phyloP scores from a whole-genome alignment of 2,888 invertebrate species.

The Cerceris rybyensis region DNA sequence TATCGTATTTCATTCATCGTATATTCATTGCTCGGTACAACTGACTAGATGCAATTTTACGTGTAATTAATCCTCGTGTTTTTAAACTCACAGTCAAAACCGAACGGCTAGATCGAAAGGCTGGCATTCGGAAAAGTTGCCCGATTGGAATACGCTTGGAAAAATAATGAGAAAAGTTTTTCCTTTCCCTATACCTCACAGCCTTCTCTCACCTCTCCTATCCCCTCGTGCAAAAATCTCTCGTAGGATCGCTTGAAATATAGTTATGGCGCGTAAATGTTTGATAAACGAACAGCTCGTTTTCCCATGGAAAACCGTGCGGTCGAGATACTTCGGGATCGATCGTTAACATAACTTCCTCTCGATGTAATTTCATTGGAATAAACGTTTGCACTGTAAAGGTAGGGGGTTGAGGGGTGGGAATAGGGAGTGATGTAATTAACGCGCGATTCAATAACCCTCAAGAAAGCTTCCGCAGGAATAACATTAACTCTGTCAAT shows the following conservation, averaged over 20 bases:
- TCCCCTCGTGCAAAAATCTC: background rate
- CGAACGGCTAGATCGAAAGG: background rate
- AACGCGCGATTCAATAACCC: conserved; percentile 19
- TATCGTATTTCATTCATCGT: too few species aligned
- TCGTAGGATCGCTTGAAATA: conserved; percentile 24
- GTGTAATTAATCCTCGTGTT: conserved; percentile 44
- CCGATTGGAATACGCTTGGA: conserved; percentile 33
- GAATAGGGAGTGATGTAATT: conserved; percentile 15
- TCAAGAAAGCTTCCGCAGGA: background rate
- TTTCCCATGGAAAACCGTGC: background rate
- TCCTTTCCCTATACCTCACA: background rate
- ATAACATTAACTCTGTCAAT: conserved; percentile 14
- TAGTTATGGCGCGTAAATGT: conserved; percentile 22
- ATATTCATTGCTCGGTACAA: background rate
- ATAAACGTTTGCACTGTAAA: conserved; percentile 9
- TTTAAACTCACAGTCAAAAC: conserved; percentile 13
- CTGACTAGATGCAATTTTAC: conserved; percentile 18
- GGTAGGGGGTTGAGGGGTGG: too few species aligned
- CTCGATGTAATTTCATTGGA: conserved; percentile 10
- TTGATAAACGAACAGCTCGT: background rate
- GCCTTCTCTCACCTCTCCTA: background rate
- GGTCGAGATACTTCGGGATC: background rate
- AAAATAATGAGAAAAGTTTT: conserved; percentile 50
- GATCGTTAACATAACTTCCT: conserved; percentile 8
- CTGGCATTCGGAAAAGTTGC: conserved; percentile 20